Evolutionary conservation across 2,888 invertebrate species (phyloP).

Genomic region (Quadroppia sp.): DNA sequence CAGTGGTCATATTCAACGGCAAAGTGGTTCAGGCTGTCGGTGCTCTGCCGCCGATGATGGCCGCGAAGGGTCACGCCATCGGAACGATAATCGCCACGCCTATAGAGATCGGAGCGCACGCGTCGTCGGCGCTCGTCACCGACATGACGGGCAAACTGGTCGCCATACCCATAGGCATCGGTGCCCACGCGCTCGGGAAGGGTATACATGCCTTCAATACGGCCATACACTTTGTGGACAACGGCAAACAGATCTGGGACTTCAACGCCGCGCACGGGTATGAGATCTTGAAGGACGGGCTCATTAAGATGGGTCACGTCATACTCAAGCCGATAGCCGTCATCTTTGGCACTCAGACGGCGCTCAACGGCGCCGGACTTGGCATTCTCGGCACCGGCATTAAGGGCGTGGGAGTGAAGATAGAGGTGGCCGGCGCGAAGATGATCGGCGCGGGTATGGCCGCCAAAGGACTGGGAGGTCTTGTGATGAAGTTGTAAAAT

Average conservation of each 20-base stretch:
- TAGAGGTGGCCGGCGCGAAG: not conserved
- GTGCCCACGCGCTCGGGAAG: slow-evolving; percentile 1
- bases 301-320: not conserved
- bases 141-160: slow-evolving; percentile 38
- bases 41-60: slow-evolving; percentile 35
- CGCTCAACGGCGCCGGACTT: not conserved
- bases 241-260: slow-evolving; percentile 24
- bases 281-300: not conserved
- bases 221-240: not conserved
- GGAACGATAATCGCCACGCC: slow-evolving; percentile 39
- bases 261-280: not conserved
- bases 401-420: slow-evolving; percentile 16
- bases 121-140: slow-evolving; percentile 4
- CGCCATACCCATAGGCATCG: slow-evolving; percentile 32
- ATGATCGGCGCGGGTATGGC: not conserved
- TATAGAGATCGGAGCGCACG: slow-evolving; percentile 32
- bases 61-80: slow-evolving; percentile 36
- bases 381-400: slow-evolving; percentile 15
- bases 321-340: slow-evolving; percentile 36
- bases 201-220: slow-evolving; percentile 1
- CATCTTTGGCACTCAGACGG: slow-evolving; percentile 29
- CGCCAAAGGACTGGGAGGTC: slow-evolving; percentile 2
- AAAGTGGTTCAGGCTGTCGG: slow-evolving; percentile 30
- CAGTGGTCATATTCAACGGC: slow-evolving; percentile 23
- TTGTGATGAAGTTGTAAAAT: too few relatives aligned